Base-by-base conservation (phyloP, 2,797 vertebrate genomes). In the Hypotaenidia philippensis region DNA sequence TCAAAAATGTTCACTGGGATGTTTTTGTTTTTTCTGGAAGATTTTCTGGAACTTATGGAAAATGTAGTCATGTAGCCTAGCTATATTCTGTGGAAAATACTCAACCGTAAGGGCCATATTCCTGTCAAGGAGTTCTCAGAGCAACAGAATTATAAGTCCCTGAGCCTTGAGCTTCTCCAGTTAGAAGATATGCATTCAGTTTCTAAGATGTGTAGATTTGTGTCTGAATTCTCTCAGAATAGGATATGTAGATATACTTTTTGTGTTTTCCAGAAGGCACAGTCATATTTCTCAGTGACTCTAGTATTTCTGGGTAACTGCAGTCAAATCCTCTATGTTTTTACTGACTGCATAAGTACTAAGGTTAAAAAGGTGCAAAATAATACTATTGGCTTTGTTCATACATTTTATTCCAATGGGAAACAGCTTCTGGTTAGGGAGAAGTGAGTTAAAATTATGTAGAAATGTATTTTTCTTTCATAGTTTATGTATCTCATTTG, bases 21-120 rank as follows among this genome's bases (percentile, higher is more conserved):
- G 74, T 95, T 98, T 97, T 96, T 97, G 36, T 94, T 96, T 95
- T 93, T 96, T 91, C 92, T 92, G 94, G 96, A 91, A 97, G 92
- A 90, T 89, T 95, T 96, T 97, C 95, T 98, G 96, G 96, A 97
- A 97, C 87, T 94, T 93, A 96, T 96, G 96, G 95, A 97, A 93
- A 93, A 90, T 93, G 80, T 90, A 95, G 77, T 90, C 94, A 94
- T 88, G 74, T 82, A 96, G 94, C 91, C 91, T 95, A 87, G 96
- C 95, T 97, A 96, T 90, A 90, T 87, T 93, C 88, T 74, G 87
- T 93, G 57, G 86, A 98, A 97, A 97, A 95, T 95, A 95, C 66
- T 79, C 85, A 94, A 79, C 60, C 60, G n/a, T 83, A 88, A 83
- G 92, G 34, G 70, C 87, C 41, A 36, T 87, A 97, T 97, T 97